A percentile compares a stretch with the other conserved stretches of the same genome.
Evolutionary conservation across 2,888 invertebrate genomes (phyloP).

Genomic region (Polydrusus cervinus): DNA sequence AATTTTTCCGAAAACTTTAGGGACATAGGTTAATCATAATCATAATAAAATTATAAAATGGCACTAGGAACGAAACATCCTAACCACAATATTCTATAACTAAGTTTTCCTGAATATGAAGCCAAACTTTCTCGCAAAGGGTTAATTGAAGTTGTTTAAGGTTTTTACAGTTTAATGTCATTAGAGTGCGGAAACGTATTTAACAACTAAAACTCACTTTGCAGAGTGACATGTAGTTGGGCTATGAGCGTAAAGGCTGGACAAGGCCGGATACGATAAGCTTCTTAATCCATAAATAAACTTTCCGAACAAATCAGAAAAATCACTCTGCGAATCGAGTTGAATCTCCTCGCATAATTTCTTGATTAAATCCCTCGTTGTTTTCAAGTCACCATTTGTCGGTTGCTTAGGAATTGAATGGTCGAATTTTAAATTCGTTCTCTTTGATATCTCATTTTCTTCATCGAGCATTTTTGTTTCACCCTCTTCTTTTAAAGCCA

Average conservation of each 20-base stretch:
- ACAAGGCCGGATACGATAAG: slow-evolving; percentile 80
- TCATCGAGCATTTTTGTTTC: slow-evolving; percentile 71
- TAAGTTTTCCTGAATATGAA: not conserved
- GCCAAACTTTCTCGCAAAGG: not conserved
- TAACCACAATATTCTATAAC: too few species aligned
- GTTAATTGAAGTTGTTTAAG: not conserved
- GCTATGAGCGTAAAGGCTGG: slow-evolving; percentile 78
- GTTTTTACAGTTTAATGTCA: not conserved
- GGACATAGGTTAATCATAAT: too few species aligned
- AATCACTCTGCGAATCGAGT: slow-evolving; percentile 77
- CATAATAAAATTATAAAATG: too few species aligned
- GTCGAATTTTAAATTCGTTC: slow-evolving; percentile 82
- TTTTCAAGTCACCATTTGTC: slow-evolving; percentile 81
- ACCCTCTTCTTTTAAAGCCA: slow-evolving; percentile 75
- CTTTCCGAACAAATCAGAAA: slow-evolving; percentile 78
- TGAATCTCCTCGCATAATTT: slow-evolving; percentile 78
- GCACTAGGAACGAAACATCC: too few species aligned
- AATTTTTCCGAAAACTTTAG: too few species aligned
- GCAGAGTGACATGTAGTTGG: slow-evolving; percentile 80
- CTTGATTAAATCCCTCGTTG: slow-evolving; percentile 81
- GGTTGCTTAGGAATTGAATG: slow-evolving; percentile 80
- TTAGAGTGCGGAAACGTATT: not conserved
- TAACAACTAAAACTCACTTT: slow-evolving; percentile 74
- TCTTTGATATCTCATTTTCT: slow-evolving; percentile 74
- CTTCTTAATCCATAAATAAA: slow-evolving; percentile 80